phyloP scores from a whole-genome alignment of 92 coral and sea anemone species.

The Epizoanthus scotinus region DNA sequence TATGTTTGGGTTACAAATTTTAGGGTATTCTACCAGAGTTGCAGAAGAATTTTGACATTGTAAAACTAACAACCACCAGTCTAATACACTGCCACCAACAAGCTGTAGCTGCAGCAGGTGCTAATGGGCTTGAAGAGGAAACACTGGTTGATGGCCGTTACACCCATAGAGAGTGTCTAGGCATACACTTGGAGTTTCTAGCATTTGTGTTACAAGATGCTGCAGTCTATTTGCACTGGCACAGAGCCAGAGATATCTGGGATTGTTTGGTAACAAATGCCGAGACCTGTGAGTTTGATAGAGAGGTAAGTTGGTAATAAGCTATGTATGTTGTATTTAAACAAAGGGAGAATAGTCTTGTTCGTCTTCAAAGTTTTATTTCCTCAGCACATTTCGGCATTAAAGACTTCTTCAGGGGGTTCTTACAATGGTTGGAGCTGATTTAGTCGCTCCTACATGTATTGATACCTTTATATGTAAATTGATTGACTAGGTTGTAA shows the following conservation, averaged over 20 bases:
- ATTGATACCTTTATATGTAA: too few species aligned
- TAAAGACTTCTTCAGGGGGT: too few species aligned
- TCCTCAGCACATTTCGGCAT: too few species aligned
- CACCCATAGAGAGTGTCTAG: conserved; percentile 69
- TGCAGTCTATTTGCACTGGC: conserved; percentile 80
- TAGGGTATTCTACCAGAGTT: conserved; percentile 88
- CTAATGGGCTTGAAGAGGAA: conserved; percentile 68
- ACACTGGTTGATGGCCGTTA: conserved; percentile 86
- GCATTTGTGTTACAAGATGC: conserved; percentile 88
- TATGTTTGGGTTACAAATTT: too few species aligned
- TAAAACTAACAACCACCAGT: conserved; percentile 79
- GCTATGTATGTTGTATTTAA: background rate
- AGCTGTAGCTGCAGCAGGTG: conserved; percentile 64
- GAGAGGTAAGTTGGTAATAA: conserved; percentile 55
- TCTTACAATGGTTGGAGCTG: too few species aligned
- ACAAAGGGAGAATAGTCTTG: too few species aligned
- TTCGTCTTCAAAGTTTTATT: too few species aligned
- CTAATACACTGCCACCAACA: conserved; percentile 84
- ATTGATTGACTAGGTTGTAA: too few species aligned
- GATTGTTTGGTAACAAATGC: conserved; percentile 71
- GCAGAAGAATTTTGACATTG: conserved; percentile 79
- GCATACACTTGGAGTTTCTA: conserved; percentile 71
- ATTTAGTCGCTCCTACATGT: too few species aligned
- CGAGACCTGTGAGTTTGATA: conserved; percentile 84
- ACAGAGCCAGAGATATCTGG: conserved; percentile 86